A percentile compares a stretch with the other conserved stretches of the same genome.
These are phyloP conservation scores for Bombus affinis DNA, from an alignment of 1,140 invertebrate genomes.

Conservation along the genomic window DNA sequence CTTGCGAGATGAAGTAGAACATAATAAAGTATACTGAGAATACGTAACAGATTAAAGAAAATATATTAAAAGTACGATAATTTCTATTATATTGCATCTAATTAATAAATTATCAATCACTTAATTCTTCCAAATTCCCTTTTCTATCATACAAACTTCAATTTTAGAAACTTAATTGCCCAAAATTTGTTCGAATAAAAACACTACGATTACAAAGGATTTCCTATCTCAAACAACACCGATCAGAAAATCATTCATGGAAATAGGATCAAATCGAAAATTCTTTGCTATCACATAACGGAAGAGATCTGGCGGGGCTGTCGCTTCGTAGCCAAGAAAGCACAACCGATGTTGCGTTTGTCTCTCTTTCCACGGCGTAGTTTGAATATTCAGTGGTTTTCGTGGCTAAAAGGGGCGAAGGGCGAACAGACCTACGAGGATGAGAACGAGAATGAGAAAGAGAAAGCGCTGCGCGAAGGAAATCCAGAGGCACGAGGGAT, in stretches of 20 bases:
- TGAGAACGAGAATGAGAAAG: constrained; percentile 27
- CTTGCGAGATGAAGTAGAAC: no score
- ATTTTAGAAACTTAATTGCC: no score
- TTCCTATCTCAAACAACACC: accelerated
- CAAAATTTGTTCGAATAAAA: no score
- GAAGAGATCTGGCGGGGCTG: neutral
- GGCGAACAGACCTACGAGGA: constrained; percentile 14
- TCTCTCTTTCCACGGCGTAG: constrained; percentile 55
- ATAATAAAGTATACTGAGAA: no score
- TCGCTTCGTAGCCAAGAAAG: neutral
- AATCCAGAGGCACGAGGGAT: constrained; percentile 58
- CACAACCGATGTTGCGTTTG: constrained; percentile 58
- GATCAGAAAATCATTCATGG: neutral
- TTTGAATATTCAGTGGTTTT: constrained; percentile 72
- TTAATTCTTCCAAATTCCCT: no score
- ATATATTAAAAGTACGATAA: no score
- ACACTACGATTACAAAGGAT: no score
- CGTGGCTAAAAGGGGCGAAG: constrained; percentile 25
- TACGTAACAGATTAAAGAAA: no score
- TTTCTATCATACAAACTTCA: no score
- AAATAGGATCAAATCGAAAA: neutral
- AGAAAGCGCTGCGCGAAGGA: constrained; percentile 23
- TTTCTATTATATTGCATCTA: no score
- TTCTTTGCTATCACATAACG: neutral
- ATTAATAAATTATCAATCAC: no score